Evolutionary conservation across 2,888 invertebrate species (phyloP).

Genomic region (Entomobrya proxima): DNA sequence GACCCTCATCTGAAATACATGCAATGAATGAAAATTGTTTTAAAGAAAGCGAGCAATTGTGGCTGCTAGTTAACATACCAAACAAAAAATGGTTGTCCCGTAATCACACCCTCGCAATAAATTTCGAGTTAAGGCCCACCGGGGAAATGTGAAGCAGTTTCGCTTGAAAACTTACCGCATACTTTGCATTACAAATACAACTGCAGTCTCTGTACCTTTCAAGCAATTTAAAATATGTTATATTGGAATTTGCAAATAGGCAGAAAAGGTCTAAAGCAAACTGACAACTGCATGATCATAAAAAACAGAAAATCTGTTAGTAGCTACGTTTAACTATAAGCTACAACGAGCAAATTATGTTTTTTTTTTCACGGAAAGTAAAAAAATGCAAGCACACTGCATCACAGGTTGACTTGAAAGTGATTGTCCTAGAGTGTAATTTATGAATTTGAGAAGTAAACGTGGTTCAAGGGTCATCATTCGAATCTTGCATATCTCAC

Average conservation of each 20-base stretch:
- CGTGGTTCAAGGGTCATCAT: not conserved
- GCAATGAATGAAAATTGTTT: no score
- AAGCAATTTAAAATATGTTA: no score
- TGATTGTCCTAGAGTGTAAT: constrained; percentile 1
- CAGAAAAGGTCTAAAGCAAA: not conserved
- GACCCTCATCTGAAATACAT: no score
- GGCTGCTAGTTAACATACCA: no score
- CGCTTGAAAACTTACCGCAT: no score
- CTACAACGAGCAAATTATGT: not conserved
- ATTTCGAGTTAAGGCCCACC: no score
- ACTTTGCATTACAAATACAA: no score
- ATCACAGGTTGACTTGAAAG: not conserved
- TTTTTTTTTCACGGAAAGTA: not conserved
- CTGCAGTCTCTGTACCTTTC: no score
- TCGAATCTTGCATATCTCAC: not conserved
- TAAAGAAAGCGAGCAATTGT: no score
- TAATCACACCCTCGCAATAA: no score
- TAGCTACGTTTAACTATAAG: not conserved
- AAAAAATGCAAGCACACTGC: not conserved
- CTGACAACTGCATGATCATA: not conserved
- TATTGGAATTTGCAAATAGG: not conserved
- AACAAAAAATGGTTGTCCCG: no score
- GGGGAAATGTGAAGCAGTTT: no score
- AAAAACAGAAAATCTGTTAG: not conserved
- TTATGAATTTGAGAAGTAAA: not conserved